Conservation (phyloP, 2,797 vertebrate species). For the Sarcoramphus papa region DNA sequence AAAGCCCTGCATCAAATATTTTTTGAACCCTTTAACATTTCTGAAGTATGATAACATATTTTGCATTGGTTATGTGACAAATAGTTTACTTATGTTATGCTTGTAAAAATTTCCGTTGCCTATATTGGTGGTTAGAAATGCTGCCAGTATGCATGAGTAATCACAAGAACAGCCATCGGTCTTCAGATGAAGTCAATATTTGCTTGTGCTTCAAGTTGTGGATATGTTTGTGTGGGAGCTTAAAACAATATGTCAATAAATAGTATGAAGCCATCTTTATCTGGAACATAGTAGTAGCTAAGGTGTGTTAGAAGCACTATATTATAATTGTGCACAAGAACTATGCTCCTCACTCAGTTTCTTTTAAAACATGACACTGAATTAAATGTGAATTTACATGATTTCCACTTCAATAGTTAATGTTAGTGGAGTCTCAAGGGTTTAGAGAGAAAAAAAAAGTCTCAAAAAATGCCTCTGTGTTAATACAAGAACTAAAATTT, state of each 20-base stretch:
- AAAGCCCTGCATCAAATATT: neutral
- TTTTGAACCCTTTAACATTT: neutral
- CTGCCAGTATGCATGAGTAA: slow-evolving; percentile 1
- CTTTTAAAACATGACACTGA: neutral
- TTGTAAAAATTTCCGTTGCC: neutral
- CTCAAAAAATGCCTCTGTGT: neutral
- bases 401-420: neutral
- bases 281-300: neutral
- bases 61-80: neutral
- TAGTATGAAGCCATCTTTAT: neutral
- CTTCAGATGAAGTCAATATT: slow-evolving; percentile 14
- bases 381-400: neutral
- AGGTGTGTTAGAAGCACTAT: neutral
- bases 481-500: neutral
- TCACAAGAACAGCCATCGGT: neutral
- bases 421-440: neutral
- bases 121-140: neutral
- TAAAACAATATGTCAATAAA: neutral
- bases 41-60: neutral
- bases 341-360: neutral
- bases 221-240: neutral
- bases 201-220: neutral
- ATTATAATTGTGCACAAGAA: neutral
- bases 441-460: neutral
- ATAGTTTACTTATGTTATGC: neutral